Base-by-base conservation (phyloP, 2,888 invertebrate genomes). In the Druceiella hillmani region DNA sequence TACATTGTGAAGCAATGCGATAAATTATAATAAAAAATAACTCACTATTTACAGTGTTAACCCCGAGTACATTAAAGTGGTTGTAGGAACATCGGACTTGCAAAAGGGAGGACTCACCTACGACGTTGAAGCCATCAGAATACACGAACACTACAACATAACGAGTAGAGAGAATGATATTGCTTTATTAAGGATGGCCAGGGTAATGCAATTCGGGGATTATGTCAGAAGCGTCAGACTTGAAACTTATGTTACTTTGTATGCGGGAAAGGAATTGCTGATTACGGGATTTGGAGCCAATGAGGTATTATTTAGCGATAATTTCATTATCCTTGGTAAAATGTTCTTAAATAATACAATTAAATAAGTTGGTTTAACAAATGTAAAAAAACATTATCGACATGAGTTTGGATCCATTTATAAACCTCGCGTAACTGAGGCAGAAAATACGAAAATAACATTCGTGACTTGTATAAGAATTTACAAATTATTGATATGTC, bases 281-380 rank as follows among this genome's bases (percentile, higher is more conserved):
- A 47, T 69, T 38, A 50, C 62, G 12, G 69, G 69, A 30, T 70
- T 68, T 49, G 69, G 69, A 14, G 64, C 69, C 15, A 36, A 50
- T 33, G 41, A 56, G 58, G 68, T 64, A 50, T n/a, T n/a, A n/a
- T n/a, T n/a, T n/a, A n/a, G n/a, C n/a, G n/a, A n/a, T n/a, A n/a
- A n/a, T n/a, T n/a, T n/a, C n/a, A n/a, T n/a, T n/a, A n/a, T n/a
- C n/a, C n/a, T n/a, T n/a, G n/a, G n/a, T n/a, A n/a, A n/a, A n/a
- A n/a, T n/a, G n/a, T n/a, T n/a, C n/a, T n/a, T n/a, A n/a, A n/a
- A n/a, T n/a, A n/a, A n/a, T n/a, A n/a, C n/a, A n/a, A n/a, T n/a
- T n/a, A n/a, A n/a, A n/a, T n/a, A n/a, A n/a, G n/a, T n/a, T n/a
- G n/a, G n/a, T n/a, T n/a, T n/a, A n/a, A n/a, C n/a, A n/a, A n/a